A percentile compares a stretch with the other conserved stretches of the same genome.
These are phyloP conservation scores for Agrochola macilenta DNA, from an alignment of 2,888 invertebrate species.

Conservation along the genomic window DNA sequence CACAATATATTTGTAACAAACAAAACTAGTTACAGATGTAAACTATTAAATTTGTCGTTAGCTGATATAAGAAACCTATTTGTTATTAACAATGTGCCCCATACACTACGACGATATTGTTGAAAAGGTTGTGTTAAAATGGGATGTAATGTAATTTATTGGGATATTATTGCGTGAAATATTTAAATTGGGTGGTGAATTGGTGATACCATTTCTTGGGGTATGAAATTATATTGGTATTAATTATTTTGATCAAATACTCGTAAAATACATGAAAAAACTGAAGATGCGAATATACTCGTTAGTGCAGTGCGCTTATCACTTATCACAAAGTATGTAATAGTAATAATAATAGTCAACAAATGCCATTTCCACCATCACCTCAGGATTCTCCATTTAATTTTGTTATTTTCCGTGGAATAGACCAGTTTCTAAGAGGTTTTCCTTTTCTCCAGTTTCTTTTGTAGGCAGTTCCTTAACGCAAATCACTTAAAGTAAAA, in stretches of 20 bases:
- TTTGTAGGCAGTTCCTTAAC: too few species aligned
- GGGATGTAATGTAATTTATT: conserved; percentile 34
- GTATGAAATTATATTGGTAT: background rate
- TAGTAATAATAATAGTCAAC: too few species aligned
- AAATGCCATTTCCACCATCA: background rate
- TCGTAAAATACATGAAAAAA: background rate
- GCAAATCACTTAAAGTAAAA: too few species aligned
- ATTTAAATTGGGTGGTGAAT: conserved; percentile 20
- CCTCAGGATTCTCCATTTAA: too few species aligned
- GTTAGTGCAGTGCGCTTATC: too few species aligned
- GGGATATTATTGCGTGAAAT: conserved; percentile 30
- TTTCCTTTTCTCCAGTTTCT: background rate
- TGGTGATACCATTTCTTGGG: background rate
- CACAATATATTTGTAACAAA: conserved; percentile 66
- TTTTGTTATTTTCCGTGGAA: background rate
- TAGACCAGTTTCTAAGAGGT: background rate
- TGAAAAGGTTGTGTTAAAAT: conserved; percentile 35
- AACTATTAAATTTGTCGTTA: conserved; percentile 71
- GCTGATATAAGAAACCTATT: conserved; percentile 67
- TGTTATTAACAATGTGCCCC: conserved; percentile 52
- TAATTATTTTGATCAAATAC: background rate
- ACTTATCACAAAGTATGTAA: background rate
- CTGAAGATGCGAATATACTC: background rate
- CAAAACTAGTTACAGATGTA: conserved; percentile 69
- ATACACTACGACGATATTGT: conserved; percentile 51